Base-by-base conservation (phyloP, 2,888 invertebrate genomes). In the Ceriagrion tenellum region DNA sequence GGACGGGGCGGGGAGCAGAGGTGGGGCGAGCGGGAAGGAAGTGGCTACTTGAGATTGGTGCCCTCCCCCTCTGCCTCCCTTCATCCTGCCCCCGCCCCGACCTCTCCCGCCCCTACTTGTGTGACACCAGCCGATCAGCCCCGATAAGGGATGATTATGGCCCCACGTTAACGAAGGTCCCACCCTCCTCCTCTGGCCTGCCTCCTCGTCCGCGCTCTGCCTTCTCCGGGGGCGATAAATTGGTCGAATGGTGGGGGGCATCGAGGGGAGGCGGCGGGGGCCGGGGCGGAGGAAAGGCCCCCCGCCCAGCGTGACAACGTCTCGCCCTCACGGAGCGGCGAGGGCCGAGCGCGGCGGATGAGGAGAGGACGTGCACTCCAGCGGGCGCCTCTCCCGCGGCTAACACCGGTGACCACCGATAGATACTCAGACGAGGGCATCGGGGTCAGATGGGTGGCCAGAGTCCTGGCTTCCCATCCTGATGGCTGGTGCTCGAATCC, bases 21-120 rank as follows among this genome's bases (percentile, higher is more conserved):
- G 18, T n/a, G 69, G 26, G 69, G 69, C 8, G 69, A 69, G 81
- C 12, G 81, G 81, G 81, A 81, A 81, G 81, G 81, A 81, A 81
- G 81, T 81, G 81, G 81, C 81, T 81, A 81, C 81, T 81, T 81
- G 81, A 81, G 81, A 81, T 81, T 81, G 81, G 81, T 81, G 81
- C 81, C 81, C 81, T 12, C n/a, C n/a, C 69, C n/a, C n/a, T 16
- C 56, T 16, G 56, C 56, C 69, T 59, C 59, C 59, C 4, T 23
- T 59, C 59, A 59, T 59, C 59, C 12, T 59, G 18, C 59, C 59
- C 59, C 59, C 18, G 59, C 56, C 56, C 56, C 59, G 47, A 47
- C 59, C 69, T 63, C 23, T 23, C n/a, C 69, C 26, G 69, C 69
- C n/a, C 69, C 23, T 10, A 10, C 69, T n/a, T 26, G 26, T 20